These are phyloP conservation scores for Malthinus flaveolus DNA, from an alignment of 2,888 invertebrate species.

Conservation along the genomic window DNA sequence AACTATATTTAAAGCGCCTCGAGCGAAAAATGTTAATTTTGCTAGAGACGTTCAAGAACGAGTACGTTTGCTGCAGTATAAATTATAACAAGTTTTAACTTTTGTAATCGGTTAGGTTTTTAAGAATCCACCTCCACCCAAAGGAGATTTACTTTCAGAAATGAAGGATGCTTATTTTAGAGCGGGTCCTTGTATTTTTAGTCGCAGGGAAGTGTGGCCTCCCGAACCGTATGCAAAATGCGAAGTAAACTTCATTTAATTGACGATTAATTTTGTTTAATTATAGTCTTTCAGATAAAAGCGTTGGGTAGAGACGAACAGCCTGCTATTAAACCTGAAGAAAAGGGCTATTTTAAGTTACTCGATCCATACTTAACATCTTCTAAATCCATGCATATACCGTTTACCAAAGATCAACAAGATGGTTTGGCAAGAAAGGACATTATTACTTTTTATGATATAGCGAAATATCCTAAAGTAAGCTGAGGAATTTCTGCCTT, in stretches of 20 bases:
- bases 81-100: not conserved
- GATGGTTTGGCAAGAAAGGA: conserved; percentile 48
- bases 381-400: conserved; percentile 44
- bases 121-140: conserved; percentile 42
- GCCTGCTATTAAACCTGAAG: conserved; percentile 47
- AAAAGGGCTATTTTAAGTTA: conserved; percentile 48
- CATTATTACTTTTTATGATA: conserved; percentile 51
- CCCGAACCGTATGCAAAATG: conserved; percentile 42
- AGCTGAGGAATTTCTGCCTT: conserved; percentile 9
- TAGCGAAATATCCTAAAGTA: conserved; percentile 42
- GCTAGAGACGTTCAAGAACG: conserved; percentile 43
- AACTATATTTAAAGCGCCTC: conserved; percentile 13
- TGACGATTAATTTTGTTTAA: not conserved
- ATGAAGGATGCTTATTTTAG: conserved; percentile 43
- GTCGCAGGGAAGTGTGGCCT: conserved; percentile 35
- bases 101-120: conserved; percentile 34
- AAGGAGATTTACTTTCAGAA: conserved; percentile 38
- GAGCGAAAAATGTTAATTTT: conserved; percentile 33
- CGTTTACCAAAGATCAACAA: conserved; percentile 44
- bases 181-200: conserved; percentile 18
- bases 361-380: conserved; percentile 54
- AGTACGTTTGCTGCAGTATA: conserved; percentile 28
- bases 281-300: conserved; percentile 36
- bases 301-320: conserved; percentile 50
- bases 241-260: conserved; percentile 32